A percentile compares a stretch with the other conserved stretches of the same genome.
phyloP scores from a whole-genome alignment of 1,140 invertebrate genomes.

The Chironomus striatipennis region DNA sequence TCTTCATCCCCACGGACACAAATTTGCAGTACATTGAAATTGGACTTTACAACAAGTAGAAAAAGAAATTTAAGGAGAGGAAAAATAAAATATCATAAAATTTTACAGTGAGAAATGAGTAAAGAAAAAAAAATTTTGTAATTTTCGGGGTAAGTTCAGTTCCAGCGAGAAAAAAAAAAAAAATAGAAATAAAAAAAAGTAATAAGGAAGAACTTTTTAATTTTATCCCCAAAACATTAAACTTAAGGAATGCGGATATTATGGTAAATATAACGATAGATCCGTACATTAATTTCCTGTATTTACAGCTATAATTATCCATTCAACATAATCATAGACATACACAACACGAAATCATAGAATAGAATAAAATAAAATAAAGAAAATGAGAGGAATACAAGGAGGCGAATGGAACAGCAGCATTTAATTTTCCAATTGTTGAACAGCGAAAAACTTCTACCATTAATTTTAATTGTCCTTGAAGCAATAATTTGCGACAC shows the following conservation, averaged over 20 bases:
- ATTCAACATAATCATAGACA: neutral
- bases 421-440: constrained; percentile 23
- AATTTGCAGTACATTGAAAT: neutral
- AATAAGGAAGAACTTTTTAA: neutral
- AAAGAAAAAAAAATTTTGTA: neutral
- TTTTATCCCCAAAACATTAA: neutral
- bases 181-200: no score
- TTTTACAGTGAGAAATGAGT: neutral
- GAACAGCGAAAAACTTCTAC: neutral
- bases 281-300: neutral
- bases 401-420: neutral
- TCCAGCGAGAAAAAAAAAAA: no score
- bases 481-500: constrained; percentile 23
- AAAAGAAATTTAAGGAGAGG: no score
- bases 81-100: neutral
- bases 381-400: neutral
- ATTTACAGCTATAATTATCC: neutral
- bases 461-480: constrained; percentile 24
- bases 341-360: neutral
- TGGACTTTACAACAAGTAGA: neutral
- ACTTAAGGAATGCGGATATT: neutral
- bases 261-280: neutral
- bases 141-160: neutral
- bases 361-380: neutral
- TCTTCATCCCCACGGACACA: neutral